Conservation (phyloP, 2,113 vertebrate genomes). For the Trichechus manatus region DNA sequence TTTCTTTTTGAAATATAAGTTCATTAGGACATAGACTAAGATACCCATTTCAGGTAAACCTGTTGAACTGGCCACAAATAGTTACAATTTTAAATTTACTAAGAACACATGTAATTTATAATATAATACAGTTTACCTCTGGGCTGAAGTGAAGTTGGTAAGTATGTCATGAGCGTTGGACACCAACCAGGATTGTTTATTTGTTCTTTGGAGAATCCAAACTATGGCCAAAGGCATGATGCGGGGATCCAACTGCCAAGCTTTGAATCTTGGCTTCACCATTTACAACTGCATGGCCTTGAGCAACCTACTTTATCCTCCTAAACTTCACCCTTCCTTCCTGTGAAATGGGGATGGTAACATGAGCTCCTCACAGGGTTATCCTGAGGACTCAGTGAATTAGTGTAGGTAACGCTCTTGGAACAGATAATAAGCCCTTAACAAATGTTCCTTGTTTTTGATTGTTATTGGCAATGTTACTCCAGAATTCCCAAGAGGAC, state of each 20-base stretch:
- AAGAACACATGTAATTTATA: neutral
- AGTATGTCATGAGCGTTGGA: neutral
- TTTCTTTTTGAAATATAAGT: neutral
- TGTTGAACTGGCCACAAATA: neutral
- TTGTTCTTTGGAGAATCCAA: neutral
- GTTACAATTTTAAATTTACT: neutral
- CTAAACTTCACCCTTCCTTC: neutral
- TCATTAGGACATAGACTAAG: neutral
- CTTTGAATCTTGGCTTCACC: neutral
- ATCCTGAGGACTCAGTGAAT: neutral
- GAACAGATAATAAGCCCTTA: neutral
- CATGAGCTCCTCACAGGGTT: neutral
- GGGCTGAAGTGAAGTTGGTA: neutral
- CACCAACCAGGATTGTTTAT: neutral
- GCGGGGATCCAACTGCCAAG: accelerated
- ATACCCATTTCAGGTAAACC: neutral
- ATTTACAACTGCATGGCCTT: neutral
- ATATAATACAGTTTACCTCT: neutral
- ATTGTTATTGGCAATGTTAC: neutral
- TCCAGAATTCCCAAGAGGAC: neutral
- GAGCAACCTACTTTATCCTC: neutral
- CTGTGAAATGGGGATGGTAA: neutral
- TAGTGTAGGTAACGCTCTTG: neutral
- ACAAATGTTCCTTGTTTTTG: neutral
- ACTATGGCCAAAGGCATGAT: neutral